phyloP scores from a whole-genome alignment of 2,888 invertebrate genomes.

The Andrena marginata region DNA sequence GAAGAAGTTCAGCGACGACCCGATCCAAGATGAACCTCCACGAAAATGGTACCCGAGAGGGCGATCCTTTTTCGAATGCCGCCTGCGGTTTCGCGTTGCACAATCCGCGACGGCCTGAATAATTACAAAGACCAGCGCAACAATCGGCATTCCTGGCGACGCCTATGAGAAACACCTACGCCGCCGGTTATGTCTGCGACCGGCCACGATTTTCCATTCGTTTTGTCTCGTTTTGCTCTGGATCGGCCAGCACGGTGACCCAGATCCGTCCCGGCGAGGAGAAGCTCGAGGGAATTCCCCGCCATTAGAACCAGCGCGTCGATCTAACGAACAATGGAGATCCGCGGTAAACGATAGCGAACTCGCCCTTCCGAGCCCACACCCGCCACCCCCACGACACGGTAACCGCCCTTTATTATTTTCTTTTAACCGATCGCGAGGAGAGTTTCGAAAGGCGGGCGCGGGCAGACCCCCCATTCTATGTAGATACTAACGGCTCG shows the following conservation, averaged over 20 bases:
- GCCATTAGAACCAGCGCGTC: conserved; percentile 28
- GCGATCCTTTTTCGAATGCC: conserved; percentile 42
- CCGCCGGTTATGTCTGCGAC: conserved; percentile 39
- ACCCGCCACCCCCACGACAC: neutral
- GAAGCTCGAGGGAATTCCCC: conserved; percentile 58
- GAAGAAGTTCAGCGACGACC: no score
- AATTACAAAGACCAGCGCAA: conserved; percentile 64
- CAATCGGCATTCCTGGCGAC: conserved; percentile 65
- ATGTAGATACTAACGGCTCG: conserved; percentile 42
- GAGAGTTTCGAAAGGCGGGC: conserved; percentile 41
- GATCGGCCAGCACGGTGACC: conserved; percentile 57
- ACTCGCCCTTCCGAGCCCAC: conserved; percentile 15
- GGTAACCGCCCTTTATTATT: conserved; percentile 48
- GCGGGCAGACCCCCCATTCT: conserved; percentile 37
- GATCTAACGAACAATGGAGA: conserved; percentile 62
- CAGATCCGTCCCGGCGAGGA: conserved; percentile 43
- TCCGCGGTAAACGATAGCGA: conserved; percentile 34
- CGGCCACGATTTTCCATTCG: conserved; percentile 62
- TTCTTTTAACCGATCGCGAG: conserved; percentile 35
- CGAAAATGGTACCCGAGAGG: conserved; percentile 2
- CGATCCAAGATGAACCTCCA: neutral
- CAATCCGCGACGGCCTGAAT: conserved; percentile 66
- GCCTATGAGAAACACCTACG: conserved; percentile 71
- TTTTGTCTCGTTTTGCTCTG: conserved; percentile 57
- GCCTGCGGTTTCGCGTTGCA: conserved; percentile 56